Base-by-base conservation (phyloP, 2,797 vertebrate genomes). In the Bucorvus abyssinicus region DNA sequence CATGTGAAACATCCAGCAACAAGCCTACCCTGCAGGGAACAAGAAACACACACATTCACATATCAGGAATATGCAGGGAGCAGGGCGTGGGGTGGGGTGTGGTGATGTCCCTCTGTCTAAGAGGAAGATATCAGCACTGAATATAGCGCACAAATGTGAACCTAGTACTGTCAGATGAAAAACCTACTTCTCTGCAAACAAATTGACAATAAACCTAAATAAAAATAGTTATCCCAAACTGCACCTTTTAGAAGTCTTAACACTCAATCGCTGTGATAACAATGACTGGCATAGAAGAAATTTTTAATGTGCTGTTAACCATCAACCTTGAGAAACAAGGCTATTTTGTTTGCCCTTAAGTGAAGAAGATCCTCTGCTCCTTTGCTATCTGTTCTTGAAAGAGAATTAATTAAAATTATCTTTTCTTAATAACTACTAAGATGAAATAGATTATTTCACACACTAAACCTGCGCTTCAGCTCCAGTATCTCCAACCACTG, bases 1-100 rank as follows among this genome's bases (percentile, higher is more conserved):
- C 26, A 47, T 22, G 20, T 84, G 80, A 94, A 96, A 96, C 49
- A 88, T n/a, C 38, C 76, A 96, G 73, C 82, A 93, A 70, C 32
- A 94, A 89, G 53, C 57, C 56, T 42, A 74, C 59, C 82, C 77
- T 57, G 9, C 71, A 81, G 82, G 80, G 83, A 67, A 64, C 19
- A 65, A 61, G 50, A 75, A 84, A 56, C 0, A 26, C 29, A 67
- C 14, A 63, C 53, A 74, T 27, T 7, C 4, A 10, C 1, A 0
- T 2, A 15, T 4, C 38, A 63, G 23, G n/a, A n/a, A n/a, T n/a
- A n/a, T 63, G 38, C 36, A 79, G 13, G 15, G 27, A 75, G 42
- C 4, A 4, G 69, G 19, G 22, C 17, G 5, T 27, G 12, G 8
- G 12, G 29, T 20, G 30, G 18, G 24, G 6, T 32, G 24, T 17